These are phyloP conservation scores for Apoda limacodes DNA, from an alignment of 2,888 invertebrate species.

Conservation along the genomic window DNA sequence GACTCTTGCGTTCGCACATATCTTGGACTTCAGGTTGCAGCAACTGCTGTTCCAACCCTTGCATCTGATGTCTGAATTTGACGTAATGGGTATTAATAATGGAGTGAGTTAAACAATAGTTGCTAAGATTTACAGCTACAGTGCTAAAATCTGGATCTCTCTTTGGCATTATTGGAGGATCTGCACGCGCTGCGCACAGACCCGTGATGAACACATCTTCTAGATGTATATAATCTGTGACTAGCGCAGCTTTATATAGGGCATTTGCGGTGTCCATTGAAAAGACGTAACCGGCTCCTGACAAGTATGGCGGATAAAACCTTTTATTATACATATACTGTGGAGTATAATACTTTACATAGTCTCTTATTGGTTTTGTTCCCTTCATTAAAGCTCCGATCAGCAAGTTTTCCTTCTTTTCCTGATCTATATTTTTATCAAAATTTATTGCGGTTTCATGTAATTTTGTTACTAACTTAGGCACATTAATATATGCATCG, in stretches of 20 bases:
- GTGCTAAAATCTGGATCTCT: slow-evolving; percentile 77
- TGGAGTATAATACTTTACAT: slow-evolving; percentile 72
- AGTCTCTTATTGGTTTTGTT: background rate
- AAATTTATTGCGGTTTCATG: background rate
- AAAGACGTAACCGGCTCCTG: slow-evolving; percentile 85
- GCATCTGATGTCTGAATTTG: slow-evolving; percentile 27
- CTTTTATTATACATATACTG: slow-evolving; percentile 80
- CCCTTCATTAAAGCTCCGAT: background rate
- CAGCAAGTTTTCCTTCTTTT: background rate
- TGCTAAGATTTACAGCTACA: slow-evolving; percentile 21
- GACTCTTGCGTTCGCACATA: no score
- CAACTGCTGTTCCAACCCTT: slow-evolving; percentile 22
- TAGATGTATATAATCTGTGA: slow-evolving; percentile 78
- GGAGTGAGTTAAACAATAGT: slow-evolving; percentile 36
- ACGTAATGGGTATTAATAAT: slow-evolving; percentile 41
- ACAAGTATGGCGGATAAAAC: slow-evolving; percentile 83
- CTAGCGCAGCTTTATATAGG: slow-evolving; percentile 75
- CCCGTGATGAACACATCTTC: slow-evolving; percentile 86
- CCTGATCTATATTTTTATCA: background rate
- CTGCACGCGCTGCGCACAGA: slow-evolving; percentile 73
- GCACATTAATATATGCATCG: background rate
- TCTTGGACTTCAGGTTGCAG: slow-evolving; percentile 24
- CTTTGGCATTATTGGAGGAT: slow-evolving; percentile 70
- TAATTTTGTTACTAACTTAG: background rate
- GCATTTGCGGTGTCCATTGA: slow-evolving; percentile 74